Evolutionary conservation across 2,888 invertebrate species (phyloP), one percentile per base, ranked within the genome.

Genomic region (Dolomedes plantarius): DNA sequence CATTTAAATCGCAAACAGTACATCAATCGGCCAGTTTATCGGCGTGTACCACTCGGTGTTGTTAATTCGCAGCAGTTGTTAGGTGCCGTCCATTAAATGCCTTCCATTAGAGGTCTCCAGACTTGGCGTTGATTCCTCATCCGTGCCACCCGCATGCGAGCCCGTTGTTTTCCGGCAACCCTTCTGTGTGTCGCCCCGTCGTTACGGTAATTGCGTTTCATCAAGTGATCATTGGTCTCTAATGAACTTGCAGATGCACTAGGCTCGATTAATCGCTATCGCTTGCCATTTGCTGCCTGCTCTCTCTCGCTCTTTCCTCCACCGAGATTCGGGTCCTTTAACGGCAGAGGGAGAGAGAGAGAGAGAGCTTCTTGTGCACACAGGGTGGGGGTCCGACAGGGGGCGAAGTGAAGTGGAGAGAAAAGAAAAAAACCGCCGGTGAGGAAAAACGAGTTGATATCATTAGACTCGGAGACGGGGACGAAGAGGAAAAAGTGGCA

Each of bases 191-290:
- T 39, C 23, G 56, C 28, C 31, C 41, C 82, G 77, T 85, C 83
- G 83, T 86, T 86, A 86, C 76, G 86, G 86, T 86, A 86, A 86
- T 86, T 86, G 86, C 71, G 76, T 86, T 86, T 86, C 75, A 86
- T 86, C 80, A 86, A 80, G 86, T 86, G 86, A 86, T 86, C 86
- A 86, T 86, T 64, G 86, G 75, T 78, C 79, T 62, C 86, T 86
- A 86, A 86, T 86, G 86, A 86, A 86, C 86, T 86, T 86, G 86
- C 86, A 86, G 77, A 80, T 80, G 80, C 80, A 72, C 68, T 69
- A 50, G 72, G 36, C 29, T 46, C 71, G 74, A 86, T 86, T 86
- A 86, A 86, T 86, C 77, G 73, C 76, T 79, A 78, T 86, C 78
- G 74, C 77, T 77, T 73, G 77, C 83, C 71, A 65, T 81, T 81